Evolutionary conservation across 2,888 invertebrate species (phyloP).

Genomic region (Platycnemis pennipes): DNA sequence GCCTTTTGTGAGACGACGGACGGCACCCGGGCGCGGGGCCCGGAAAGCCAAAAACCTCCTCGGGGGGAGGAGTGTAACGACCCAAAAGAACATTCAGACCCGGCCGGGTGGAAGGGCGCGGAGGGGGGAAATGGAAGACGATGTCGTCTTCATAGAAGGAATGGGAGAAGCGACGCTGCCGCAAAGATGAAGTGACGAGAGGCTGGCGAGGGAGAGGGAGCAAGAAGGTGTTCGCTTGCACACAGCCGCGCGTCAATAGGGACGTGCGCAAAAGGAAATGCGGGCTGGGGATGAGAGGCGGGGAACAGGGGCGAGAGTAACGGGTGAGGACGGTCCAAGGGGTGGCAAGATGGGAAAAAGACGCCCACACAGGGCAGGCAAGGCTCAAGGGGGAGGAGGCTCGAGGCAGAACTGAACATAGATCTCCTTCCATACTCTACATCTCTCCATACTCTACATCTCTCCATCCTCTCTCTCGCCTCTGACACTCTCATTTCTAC

Average conservation of each 20-base stretch:
- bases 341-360: neutral
- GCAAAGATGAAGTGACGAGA: neutral
- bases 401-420: neutral
- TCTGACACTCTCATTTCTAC: neutral
- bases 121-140: neutral
- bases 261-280: neutral
- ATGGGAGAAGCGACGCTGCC: neutral
- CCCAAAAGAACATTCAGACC: neutral
- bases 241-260: neutral
- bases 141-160: neutral
- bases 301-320: neutral
- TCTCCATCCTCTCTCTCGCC: neutral
- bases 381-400: neutral
- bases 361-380: neutral
- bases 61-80: conserved; percentile 14
- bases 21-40: neutral
- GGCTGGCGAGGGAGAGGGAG: neutral
- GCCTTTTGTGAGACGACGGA: neutral
- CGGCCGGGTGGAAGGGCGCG: neutral
- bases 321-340: neutral
- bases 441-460: neutral
- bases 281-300: neutral
- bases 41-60: neutral
- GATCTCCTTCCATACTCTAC: neutral
- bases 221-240: neutral